Conservation (phyloP, 2,113 vertebrate genomes). For the Paradoxurus hermaphroditus region DNA sequence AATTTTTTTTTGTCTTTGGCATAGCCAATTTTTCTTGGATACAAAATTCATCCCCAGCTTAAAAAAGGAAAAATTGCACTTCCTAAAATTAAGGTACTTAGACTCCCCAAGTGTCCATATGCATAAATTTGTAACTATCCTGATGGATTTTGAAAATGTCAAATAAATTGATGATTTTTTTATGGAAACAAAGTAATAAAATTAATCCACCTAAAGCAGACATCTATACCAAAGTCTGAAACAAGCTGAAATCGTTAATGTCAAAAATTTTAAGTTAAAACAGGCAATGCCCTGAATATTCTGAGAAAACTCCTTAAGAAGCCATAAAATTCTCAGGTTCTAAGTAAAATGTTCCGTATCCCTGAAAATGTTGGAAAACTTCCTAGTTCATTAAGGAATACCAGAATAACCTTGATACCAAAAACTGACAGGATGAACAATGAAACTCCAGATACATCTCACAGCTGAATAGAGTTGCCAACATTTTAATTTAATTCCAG, state of each 20-base stretch:
- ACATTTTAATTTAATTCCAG: conserved; percentile 54
- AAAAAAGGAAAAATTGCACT: not conserved
- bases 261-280: not conserved
- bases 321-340: not conserved
- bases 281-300: not conserved
- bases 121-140: not conserved
- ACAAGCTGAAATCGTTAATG: not conserved
- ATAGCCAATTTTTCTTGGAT: not conserved
- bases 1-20: not conserved
- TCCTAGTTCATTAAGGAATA: conserved; percentile 10
- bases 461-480: not conserved
- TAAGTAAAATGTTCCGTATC: not conserved
- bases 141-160: not conserved
- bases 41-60: not conserved
- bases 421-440: not conserved
- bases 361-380: not conserved
- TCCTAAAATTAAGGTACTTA: not conserved
- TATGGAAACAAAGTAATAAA: not conserved
- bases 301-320: not conserved
- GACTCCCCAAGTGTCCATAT: not conserved
- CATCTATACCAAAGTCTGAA: not conserved
- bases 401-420: not conserved
- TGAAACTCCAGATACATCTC: conserved; percentile 18
- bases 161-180: not conserved
- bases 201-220: not conserved